Evolutionary conservation across 2,888 invertebrate genomes (phyloP), one percentile per base, ranked within the genome.

Genomic region (Drosophila hamatofila): DNA sequence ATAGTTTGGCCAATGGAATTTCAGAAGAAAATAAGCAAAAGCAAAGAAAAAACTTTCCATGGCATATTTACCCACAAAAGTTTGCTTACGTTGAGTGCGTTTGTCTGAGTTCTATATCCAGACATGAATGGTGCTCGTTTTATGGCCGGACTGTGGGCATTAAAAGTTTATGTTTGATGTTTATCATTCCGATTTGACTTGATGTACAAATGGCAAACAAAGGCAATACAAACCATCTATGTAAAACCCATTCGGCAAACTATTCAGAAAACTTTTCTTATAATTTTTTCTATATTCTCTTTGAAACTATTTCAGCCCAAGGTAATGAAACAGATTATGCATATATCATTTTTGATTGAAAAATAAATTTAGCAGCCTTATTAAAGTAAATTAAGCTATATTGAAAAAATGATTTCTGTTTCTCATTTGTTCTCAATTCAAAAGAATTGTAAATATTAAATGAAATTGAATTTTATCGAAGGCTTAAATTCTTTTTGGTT

Each of bases 11-110:
- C 27, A n/a, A 30, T 48, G 18, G 11, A 48, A 57, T 18, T 55
- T 59, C 33, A 42, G 46, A 51, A 37, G 25, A 21, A 55, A 46
- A 56, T 35, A 56, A 56, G 11, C 55, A 41, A 41, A 42, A 49
- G 3, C 12, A 14, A 54, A 23, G 48, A 57, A 52, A 78, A 79
- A 82, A 82, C 60, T 71, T 82, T 82, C 82, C 82, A 77, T 69
- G 68, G 54, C 64, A 63, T 65, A 55, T 76, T 46, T 68, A 27
- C 33, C 42, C 54, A 60, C 33, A 41, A 44, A 51, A 23, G 51
- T 61, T 63, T 41, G 63, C 59, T 59, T 64, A 46, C 48, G 30
- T 25, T 30, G 12, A 54, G 58, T 60, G 9, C 27, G 39, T 58
- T 63, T 57, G 59, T 48, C 63, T 44, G 39, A 16, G 57, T 41